Percentiles rank a stretch among this genome's conserved stretches.
These are phyloP conservation scores for Drosophila fungiperda DNA, from an alignment of 2,888 invertebrate genomes.

Conservation along the genomic window DNA sequence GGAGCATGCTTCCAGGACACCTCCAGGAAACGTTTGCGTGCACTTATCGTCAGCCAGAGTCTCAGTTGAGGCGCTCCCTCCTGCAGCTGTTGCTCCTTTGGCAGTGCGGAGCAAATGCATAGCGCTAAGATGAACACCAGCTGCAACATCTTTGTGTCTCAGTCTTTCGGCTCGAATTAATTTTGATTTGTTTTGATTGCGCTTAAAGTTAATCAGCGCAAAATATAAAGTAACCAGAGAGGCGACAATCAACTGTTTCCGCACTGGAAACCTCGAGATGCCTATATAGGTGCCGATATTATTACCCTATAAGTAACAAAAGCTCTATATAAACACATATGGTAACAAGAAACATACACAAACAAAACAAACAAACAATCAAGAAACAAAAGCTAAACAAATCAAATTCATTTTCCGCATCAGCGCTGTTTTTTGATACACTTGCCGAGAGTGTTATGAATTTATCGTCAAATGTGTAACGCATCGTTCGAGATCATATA, in stretches of 20 bases:
- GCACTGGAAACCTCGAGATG: slow-evolving; percentile 24
- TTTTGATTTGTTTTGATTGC: slow-evolving; percentile 64
- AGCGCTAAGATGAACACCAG: slow-evolving; percentile 40
- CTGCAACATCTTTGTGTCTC: slow-evolving; percentile 31
- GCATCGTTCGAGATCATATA: background rate
- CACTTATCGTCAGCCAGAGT: slow-evolving; percentile 83
- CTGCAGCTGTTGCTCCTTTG: slow-evolving; percentile 21
- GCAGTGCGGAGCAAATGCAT: slow-evolving; percentile 8
- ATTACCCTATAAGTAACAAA: slow-evolving; percentile 42
- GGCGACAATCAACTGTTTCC: slow-evolving; percentile 46
- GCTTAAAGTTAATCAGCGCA: slow-evolving; percentile 62
- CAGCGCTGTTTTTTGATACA: background rate
- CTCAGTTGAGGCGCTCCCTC: slow-evolving; percentile 36
- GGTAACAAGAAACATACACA: slow-evolving; percentile 5
- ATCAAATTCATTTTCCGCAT: slow-evolving; percentile 12
- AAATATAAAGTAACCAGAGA: slow-evolving; percentile 1
- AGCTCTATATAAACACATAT: slow-evolving; percentile 35
- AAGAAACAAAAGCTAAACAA: slow-evolving; percentile 16
- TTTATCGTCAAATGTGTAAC: background rate
- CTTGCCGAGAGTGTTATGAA: background rate
- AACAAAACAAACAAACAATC: background rate
- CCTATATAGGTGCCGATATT: slow-evolving; percentile 16
- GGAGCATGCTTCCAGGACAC: slow-evolving; percentile 84
- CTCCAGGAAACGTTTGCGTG: slow-evolving; percentile 81
- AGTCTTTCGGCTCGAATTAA: slow-evolving; percentile 47